These are phyloP conservation scores for Enteromius fasciolatus DNA, from an alignment of 2,797 vertebrate species.

Conservation along the genomic window DNA sequence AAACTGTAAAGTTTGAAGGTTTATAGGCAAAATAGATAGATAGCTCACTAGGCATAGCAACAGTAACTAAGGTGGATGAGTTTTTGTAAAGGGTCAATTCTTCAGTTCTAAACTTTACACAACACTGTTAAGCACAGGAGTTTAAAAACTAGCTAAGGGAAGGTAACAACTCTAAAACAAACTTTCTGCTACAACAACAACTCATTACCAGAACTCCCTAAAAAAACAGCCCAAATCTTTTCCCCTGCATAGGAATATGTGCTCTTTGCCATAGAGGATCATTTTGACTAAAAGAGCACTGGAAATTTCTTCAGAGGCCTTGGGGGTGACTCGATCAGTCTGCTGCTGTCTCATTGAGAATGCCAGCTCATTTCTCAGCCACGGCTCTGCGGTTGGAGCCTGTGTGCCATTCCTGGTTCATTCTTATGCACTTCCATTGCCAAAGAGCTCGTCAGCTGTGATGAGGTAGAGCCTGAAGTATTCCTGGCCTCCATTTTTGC, in stretches of 20 bases:
- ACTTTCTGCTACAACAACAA: not conserved
- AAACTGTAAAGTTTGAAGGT: not conserved
- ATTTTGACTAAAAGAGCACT: constrained; percentile 58
- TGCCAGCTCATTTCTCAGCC: constrained; percentile 77
- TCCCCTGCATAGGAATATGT: not conserved
- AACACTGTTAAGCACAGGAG: not conserved
- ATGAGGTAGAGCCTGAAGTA: constrained; percentile 66
- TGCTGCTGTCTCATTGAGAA: constrained; percentile 74
- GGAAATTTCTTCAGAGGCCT: constrained; percentile 65
- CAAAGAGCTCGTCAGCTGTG: constrained; percentile 67
- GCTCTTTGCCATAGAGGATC: not conserved
- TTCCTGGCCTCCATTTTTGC: constrained; percentile 61
- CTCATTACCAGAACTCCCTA: not conserved
- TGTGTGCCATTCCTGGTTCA: constrained; percentile 66
- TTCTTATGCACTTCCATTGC: constrained; percentile 72
- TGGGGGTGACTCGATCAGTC: constrained; percentile 70
- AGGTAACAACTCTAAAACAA: not conserved
- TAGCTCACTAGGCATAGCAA: too few relatives aligned
- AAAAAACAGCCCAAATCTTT: not conserved
- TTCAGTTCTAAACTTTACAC: not conserved
- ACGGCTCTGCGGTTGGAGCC: constrained; percentile 17
- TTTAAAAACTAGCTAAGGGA: not conserved
- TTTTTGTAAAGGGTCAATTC: not conserved
- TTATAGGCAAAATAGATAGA: not conserved
- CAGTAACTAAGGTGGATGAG: too few relatives aligned